Conservation (phyloP, 2,113 vertebrate species). For the Sterrhoptilus dennistouni region DNA sequence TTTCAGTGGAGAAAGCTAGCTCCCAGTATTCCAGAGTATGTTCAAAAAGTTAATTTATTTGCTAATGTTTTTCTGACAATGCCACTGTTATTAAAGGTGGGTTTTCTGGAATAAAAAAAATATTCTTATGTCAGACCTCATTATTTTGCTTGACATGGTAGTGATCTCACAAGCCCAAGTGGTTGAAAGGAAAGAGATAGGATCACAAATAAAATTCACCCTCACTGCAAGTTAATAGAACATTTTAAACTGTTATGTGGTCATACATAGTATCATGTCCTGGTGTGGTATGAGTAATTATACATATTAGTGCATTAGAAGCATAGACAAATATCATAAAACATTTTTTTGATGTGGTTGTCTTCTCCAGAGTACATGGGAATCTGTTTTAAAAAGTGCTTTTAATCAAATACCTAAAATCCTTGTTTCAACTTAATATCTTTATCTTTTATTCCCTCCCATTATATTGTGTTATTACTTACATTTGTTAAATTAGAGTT, state of each 20-base stretch:
- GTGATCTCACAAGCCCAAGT: neutral
- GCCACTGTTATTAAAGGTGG: neutral
- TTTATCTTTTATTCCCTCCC: neutral
- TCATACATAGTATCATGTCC: neutral
- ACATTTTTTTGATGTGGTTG: neutral
- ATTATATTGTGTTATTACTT: neutral
- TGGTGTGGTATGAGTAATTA: neutral
- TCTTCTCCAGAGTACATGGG: neutral
- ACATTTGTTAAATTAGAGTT: neutral
- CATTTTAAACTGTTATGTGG: neutral
- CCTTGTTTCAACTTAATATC: neutral
- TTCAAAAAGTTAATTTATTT: neutral
- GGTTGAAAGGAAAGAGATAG: no score
- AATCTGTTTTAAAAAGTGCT: neutral
- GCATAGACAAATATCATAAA: neutral
- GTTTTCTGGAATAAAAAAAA: neutral
- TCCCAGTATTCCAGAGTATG: neutral
- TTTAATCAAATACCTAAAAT: neutral
- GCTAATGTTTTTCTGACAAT: neutral
- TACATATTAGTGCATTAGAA: neutral
- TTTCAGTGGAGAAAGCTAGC: neutral
- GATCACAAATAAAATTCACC: neutral
- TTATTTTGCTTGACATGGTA: neutral
- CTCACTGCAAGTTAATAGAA: neutral
- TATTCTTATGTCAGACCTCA: neutral